phyloP scores from a whole-genome alignment of 1,140 invertebrate species.

The Cephus cinctus region DNA sequence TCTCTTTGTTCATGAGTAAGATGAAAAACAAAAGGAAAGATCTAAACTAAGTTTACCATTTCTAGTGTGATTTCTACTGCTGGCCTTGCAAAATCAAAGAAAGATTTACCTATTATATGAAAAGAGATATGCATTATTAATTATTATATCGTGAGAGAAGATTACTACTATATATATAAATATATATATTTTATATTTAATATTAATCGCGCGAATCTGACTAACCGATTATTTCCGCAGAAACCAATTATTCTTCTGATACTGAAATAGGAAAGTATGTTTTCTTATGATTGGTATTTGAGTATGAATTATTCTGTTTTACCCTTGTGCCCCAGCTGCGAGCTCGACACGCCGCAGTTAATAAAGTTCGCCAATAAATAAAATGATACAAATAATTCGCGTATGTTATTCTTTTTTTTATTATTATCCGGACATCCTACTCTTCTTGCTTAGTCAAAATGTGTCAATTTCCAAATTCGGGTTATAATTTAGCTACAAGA shows the following conservation, averaged over 20 bases:
- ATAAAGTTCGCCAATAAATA: conserved; percentile 34
- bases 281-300: conserved; percentile 40
- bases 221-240: conserved; percentile 36
- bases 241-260: conserved; percentile 37
- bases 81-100: conserved; percentile 54
- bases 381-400: conserved; percentile 11
- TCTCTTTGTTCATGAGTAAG: conserved; percentile 32
- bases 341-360: conserved; percentile 35
- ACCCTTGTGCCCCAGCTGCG: conserved; percentile 40
- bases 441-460: too few relatives aligned
- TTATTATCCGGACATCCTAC: too few relatives aligned
- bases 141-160: conserved; percentile 38
- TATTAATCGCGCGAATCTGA: conserved; percentile 41
- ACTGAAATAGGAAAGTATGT: conserved; percentile 31
- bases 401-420: too few relatives aligned
- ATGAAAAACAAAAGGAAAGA: conserved; percentile 18
- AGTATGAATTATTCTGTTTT: conserved; percentile 34
- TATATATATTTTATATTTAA: conserved; percentile 52
- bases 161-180: conserved; percentile 32
- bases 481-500: too few relatives aligned
- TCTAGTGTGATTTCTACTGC: conserved; percentile 53
- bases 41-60: conserved; percentile 42
- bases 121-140: conserved; percentile 38
- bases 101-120: conserved; percentile 37
- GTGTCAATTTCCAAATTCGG: too few relatives aligned